phyloP scores from a whole-genome alignment of 2,797 vertebrate genomes.

The Hydrocynus forskahlii region DNA sequence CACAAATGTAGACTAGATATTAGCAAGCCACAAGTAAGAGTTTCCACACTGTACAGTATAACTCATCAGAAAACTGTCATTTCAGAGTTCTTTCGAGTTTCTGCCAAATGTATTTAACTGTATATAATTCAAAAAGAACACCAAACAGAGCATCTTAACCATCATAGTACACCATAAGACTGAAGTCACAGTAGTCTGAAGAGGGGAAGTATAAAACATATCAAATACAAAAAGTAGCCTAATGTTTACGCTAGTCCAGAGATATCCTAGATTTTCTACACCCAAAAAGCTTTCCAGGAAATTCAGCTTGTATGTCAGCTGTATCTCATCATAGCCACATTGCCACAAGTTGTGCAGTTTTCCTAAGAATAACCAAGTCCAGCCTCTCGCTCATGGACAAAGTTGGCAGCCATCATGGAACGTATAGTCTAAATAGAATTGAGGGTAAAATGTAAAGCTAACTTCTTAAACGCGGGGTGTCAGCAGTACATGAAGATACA shows the following conservation, averaged over 20 bases:
- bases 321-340: neutral
- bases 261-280: neutral
- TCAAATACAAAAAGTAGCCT: no score
- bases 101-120: neutral
- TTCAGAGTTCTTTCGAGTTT: no score
- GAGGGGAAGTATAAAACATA: no score
- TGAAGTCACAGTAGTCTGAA: neutral
- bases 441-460: conserved; percentile 16
- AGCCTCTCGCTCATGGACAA: conserved; percentile 44
- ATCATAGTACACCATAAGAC: neutral
- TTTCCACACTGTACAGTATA: no score
- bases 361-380: conserved; percentile 38
- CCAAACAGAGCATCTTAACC: neutral
- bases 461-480: neutral
- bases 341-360: conserved; percentile 7
- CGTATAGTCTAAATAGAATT: conserved; percentile 34
- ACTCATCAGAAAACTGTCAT: no score
- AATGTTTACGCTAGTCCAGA: neutral
- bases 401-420: conserved; percentile 25
- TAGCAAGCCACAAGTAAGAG: no score
- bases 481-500: neutral
- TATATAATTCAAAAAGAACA: neutral
- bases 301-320: neutral
- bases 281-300: neutral
- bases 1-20: no score